phyloP scores from a whole-genome alignment of 1,140 invertebrate species.

The Trachelipus rathkii region DNA sequence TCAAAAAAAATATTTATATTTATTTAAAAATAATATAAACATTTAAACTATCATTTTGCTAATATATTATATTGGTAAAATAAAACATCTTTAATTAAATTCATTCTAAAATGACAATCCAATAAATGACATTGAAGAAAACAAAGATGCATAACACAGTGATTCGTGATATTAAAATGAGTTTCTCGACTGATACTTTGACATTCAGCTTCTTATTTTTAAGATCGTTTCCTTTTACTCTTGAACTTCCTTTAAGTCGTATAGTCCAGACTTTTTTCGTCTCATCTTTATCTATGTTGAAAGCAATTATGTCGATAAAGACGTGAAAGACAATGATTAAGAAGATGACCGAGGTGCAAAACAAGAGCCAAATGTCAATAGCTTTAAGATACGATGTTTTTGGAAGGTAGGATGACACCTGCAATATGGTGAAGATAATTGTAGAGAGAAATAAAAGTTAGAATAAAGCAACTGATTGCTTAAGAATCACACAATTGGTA shows the following conservation, averaged over 20 bases:
- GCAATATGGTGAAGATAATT: too few species aligned
- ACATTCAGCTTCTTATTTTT: not conserved
- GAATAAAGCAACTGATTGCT: too few species aligned
- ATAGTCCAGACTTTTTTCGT: not conserved
- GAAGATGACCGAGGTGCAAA: not conserved
- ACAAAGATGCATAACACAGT: too few species aligned
- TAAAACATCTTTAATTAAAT: too few species aligned
- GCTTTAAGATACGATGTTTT: slow-evolving; percentile 19
- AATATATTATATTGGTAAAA: too few species aligned
- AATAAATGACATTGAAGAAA: slow-evolving; percentile 6
- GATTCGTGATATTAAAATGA: not conserved
- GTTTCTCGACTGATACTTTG: not conserved
- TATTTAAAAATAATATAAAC: too few species aligned
- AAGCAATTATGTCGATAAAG: slow-evolving; percentile 1
- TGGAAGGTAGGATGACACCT: not conserved
- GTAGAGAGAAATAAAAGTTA: too few species aligned
- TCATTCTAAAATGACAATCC: not conserved
- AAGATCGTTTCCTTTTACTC: not conserved
- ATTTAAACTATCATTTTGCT: too few species aligned
- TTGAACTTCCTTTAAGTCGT: not conserved
- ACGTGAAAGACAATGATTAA: slow-evolving; percentile 1
- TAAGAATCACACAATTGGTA: too few species aligned
- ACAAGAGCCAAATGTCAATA: slow-evolving; percentile 22
- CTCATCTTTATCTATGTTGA: not conserved
- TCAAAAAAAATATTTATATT: too few species aligned